phyloP scores from a whole-genome alignment of 2,888 invertebrate species.

The Drosophila anomelani region DNA sequence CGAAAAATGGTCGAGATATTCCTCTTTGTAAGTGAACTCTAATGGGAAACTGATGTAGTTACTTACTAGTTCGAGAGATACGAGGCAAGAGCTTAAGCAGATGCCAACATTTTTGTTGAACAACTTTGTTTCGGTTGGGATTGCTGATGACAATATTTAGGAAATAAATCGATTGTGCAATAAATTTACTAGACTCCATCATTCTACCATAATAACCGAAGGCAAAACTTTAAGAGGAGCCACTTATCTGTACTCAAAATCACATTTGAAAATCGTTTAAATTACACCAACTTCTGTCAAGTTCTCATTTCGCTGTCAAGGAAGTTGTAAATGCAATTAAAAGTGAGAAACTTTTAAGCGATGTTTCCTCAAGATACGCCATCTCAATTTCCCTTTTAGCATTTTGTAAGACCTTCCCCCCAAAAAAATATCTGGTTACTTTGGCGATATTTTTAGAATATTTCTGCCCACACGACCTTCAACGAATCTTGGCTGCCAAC shows the following conservation, averaged over 20 bases:
- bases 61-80: conserved; percentile 26
- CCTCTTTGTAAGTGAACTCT: conserved; percentile 17
- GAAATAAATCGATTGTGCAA: background rate
- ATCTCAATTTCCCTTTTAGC: conserved; percentile 5
- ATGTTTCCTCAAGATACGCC: conserved; percentile 3
- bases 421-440: conserved; percentile 3
- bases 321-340: conserved; percentile 17
- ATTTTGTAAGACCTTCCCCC: conserved; percentile 1
- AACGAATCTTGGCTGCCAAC: conserved; percentile 1
- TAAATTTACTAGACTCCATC: too few species aligned
- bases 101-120: background rate
- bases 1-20: conserved; percentile 25
- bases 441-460: conserved; percentile 16
- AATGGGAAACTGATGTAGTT: conserved; percentile 32
- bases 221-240: background rate
- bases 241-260: background rate
- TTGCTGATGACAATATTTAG: background rate
- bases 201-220: background rate
- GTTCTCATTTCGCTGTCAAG: conserved; percentile 2
- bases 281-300: background rate
- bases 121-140: background rate
- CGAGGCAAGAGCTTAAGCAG: background rate
- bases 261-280: conserved; percentile 2
- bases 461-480: conserved; percentile 19
- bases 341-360: conserved; percentile 12